Base-by-base conservation (phyloP, 2,888 invertebrate genomes). In the Linnaemya tessellans region DNA sequence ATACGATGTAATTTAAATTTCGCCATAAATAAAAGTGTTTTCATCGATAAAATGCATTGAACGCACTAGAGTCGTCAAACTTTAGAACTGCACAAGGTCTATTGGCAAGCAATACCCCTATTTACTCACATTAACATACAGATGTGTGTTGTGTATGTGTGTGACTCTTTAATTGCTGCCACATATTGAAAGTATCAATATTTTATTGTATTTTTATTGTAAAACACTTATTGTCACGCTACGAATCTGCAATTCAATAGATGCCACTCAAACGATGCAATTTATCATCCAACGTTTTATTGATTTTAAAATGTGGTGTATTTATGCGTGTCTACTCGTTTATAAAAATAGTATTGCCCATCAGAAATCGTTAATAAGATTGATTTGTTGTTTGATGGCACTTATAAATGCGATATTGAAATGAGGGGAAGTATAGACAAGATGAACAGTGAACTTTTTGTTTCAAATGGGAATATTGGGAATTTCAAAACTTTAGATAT, bases 51-150 rank as follows among this genome's bases (percentile, higher is more conserved):
- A 75, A 46, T 62, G 49, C 62, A 46, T 56, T 64, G 60, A 70
- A 84, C 38, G 64, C 49, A 70, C 71, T 35, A 43, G 58, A 70
- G 65, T 58, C 77, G 35, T 77, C 67, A 71, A 75, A 65, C 78
- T 65, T 62, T 80, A 75, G 65, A 80, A 80, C 64, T 58, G 30
- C 70, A 70, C 84, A 81, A 81, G 78, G 81, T 70, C 84, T 81
- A 54, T 73, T 70, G 58, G 49, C 60, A 73, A 70, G 58, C 35
- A 67, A 46, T 3, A 38, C 43, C 22, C 35, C 46, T 67, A 77
- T 20, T 77, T 67, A 22, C 15, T 20, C 35, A 51, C 30, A 71
- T 13, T 38, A 13, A 15, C 20, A 54, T 22, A 35, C 18, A 51
- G 10, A 62, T 49, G 11, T 58, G 22, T 7, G 25, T n/a, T 73